Base-by-base conservation (phyloP, 2,113 vertebrate genomes). In the Pleuronectes platessa region DNA sequence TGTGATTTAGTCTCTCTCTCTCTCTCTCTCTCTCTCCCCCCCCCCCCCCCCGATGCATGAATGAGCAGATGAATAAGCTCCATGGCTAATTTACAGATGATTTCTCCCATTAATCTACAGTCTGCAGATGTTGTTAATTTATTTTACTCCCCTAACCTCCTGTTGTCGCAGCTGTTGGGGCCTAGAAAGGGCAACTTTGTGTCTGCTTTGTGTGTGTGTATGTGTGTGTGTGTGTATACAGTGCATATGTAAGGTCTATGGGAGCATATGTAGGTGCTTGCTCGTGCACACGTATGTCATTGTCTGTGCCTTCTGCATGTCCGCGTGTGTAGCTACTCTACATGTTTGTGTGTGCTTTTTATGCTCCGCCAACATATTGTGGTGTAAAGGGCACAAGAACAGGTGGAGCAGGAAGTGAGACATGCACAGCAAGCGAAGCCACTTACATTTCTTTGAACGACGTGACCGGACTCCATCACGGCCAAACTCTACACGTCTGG, bases 51-150 rank as follows among this genome's bases (percentile, higher is more conserved):
- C 31, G n/a, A 60, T 55, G 79, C 78, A 76, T 85, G 73, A 79
- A 59, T 72, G 78, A 85, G 76, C 83, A 86, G 84, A 88, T 83
- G 77, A 85, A 85, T 81, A 80, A 86, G 68, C 79, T 74, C 67
- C 70, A 79, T 61, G 81, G 67, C 85, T 89, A 86, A 90, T 90
- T 89, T 89, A 86, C 81, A 88, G 79, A 92, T 86, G 72, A 92
- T 92, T 86, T 89, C 78, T 65, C 84, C 78, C 89, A 88, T 91
- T 92, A 92, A 89, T 90, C 86, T 87, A 74, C 64, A 85, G 70
- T 86, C 82, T 86, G 84, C 91, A 92, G 92, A 92, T 93, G 89
- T 88, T 91, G 74, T 71, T 87, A 59, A 89, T 91, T 88, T 82
- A 90, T 90, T 90, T 81, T 63, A 77, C 68, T 78, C 55, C 26